Conservation (phyloP, 2,797 vertebrate genomes). For the Coluber constrictor region DNA sequence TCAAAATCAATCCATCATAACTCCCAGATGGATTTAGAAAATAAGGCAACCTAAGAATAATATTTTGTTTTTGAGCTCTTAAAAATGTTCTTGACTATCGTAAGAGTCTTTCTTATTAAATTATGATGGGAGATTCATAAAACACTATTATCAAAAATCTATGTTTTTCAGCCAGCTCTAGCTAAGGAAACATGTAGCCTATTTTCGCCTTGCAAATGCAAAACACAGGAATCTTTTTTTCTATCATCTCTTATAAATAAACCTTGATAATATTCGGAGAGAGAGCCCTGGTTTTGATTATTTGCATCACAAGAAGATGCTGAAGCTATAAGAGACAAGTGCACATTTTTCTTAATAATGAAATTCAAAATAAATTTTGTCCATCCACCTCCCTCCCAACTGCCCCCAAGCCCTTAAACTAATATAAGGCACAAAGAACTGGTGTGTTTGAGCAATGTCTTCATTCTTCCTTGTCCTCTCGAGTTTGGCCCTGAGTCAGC, state of each 20-base stretch:
- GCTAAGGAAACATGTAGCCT: not conserved
- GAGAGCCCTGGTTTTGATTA: slow-evolving; percentile 44
- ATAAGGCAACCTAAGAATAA: not conserved
- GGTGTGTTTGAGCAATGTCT: slow-evolving; percentile 52
- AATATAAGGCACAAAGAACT: slow-evolving; percentile 73
- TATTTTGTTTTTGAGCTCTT: not conserved
- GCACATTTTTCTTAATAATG: slow-evolving; percentile 43
- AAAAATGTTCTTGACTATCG: not conserved
- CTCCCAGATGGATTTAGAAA: not conserved
- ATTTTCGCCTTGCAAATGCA: slow-evolving; percentile 1
- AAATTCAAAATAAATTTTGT: slow-evolving; percentile 50
- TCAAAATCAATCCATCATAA: not conserved
- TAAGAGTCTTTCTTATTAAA: not conserved
- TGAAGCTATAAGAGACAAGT: slow-evolving; percentile 53
- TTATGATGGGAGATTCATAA: not conserved
- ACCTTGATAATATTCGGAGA: not conserved
- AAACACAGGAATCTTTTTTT: slow-evolving; percentile 21
- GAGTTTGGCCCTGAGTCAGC: slow-evolving; percentile 69
- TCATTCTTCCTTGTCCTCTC: slow-evolving; percentile 48
- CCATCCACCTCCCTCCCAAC: slow-evolving; percentile 32
- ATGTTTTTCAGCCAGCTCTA: not conserved
- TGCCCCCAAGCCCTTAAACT: slow-evolving; percentile 57
- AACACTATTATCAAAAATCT: not conserved
- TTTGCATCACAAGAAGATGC: slow-evolving; percentile 40
- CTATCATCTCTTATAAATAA: slow-evolving; percentile 16